phyloP scores from a whole-genome alignment of 2,797 vertebrate genomes.

The Sebastes flavidus region DNA sequence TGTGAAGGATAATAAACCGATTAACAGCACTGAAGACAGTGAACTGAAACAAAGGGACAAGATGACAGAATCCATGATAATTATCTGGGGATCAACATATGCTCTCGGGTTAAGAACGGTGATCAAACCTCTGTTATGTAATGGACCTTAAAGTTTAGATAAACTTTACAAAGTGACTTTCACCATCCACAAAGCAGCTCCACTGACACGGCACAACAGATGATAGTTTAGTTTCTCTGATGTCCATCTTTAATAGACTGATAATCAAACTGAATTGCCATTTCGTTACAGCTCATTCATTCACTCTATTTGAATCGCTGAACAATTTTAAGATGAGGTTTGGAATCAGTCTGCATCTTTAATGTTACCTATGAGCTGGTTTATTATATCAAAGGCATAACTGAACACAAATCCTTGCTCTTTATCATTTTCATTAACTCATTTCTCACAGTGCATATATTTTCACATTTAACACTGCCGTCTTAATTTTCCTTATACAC shows the following conservation, averaged over 20 bases:
- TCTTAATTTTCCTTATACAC: neutral
- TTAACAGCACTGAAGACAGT: constrained; percentile 22
- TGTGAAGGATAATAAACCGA: constrained; percentile 11
- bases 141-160: constrained; percentile 22
- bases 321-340: neutral
- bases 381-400: neutral
- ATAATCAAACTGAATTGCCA: neutral
- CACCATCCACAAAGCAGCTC: neutral
- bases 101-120: constrained; percentile 8
- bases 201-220: neutral
- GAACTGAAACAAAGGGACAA: constrained; percentile 15
- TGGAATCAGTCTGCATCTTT: neutral
- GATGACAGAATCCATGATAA: constrained; percentile 16
- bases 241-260: neutral
- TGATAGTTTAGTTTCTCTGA: neutral
- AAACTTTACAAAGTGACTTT: constrained; percentile 35
- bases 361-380: neutral
- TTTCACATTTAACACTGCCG: neutral
- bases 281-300: neutral
- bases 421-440: constrained; percentile 9
- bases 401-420: neutral
- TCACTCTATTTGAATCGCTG: neutral
- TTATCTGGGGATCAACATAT: constrained; percentile 20
- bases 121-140: constrained; percentile 13
- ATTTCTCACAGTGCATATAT: neutral